Evolutionary conservation across 2,888 invertebrate genomes (phyloP).

Genomic region (Lucinisca nassula): DNA sequence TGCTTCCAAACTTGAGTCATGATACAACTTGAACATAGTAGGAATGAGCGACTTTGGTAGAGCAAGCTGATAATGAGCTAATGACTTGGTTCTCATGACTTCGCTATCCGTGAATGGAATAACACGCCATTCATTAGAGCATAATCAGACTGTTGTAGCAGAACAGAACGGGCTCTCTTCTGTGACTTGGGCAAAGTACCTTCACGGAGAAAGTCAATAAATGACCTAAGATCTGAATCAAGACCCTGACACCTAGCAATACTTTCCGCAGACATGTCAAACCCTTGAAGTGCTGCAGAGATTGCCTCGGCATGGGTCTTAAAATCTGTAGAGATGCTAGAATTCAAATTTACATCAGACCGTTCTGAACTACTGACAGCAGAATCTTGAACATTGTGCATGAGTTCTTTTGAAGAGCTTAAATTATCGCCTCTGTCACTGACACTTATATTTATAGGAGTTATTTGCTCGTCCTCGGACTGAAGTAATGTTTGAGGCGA

Average conservation of each 20-base stretch:
- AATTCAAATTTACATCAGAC: too few species aligned
- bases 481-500: too few species aligned
- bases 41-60: constrained; percentile 34
- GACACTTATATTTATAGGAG: too few species aligned
- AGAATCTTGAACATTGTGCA: too few species aligned
- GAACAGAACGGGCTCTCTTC: constrained; percentile 35
- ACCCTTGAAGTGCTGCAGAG: constrained; percentile 7
- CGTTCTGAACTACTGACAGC: too few species aligned
- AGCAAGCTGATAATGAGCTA: constrained; percentile 48
- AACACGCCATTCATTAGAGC: constrained; percentile 37
- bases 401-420: too few species aligned
- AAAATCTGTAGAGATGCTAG: too few species aligned
- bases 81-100: constrained; percentile 37
- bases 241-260: constrained; percentile 30
- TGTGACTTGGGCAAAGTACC: constrained; percentile 52
- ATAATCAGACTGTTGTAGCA: constrained; percentile 52
- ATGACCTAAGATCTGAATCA: constrained; percentile 30
- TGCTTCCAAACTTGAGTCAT: constrained; percentile 53
- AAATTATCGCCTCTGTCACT: too few species aligned
- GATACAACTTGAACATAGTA: constrained; percentile 42
- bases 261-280: constrained; percentile 36
- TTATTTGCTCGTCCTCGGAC: too few species aligned
- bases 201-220: constrained; percentile 31
- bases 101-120: constrained; percentile 40
- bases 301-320: constrained; percentile 25